Percentiles rank a stretch among this genome's conserved stretches.
These are phyloP conservation scores for Acrocephalus arundinaceus DNA, from an alignment of 2,113 vertebrate genomes.

Conservation along the genomic window DNA sequence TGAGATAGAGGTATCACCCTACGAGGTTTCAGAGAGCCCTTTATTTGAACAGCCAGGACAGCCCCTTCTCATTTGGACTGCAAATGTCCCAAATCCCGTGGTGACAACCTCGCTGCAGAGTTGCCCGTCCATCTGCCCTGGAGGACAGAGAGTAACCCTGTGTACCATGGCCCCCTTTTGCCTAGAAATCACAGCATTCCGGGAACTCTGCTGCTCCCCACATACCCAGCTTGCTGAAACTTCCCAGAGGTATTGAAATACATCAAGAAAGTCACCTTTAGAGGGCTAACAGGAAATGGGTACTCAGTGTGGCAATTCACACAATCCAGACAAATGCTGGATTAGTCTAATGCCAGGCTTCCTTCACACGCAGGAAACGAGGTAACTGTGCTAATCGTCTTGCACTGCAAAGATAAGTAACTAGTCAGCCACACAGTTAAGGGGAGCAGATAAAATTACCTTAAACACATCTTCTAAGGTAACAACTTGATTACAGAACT, in stretches of 20 bases:
- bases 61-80: neutral
- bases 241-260: neutral
- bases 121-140: fast-evolving
- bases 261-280: neutral
- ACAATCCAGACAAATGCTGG: neutral
- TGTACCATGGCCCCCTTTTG: fast-evolving
- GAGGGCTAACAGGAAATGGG: neutral
- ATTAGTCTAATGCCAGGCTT: neutral
- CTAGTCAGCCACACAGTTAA: neutral
- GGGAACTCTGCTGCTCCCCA: neutral
- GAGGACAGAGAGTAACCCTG: neutral
- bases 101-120: neutral
- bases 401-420: neutral
- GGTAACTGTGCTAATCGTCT: neutral
- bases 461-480: neutral
- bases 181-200: neutral
- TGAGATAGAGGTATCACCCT: neutral
- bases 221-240: neutral
- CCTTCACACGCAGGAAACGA: neutral
- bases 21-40: fast-evolving
- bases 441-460: neutral
- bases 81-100: fast-evolving
- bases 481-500: neutral
- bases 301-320: neutral
- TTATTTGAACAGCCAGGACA: neutral